Percentiles rank a stretch among this genome's conserved stretches.
Conservation (phyloP, 2,888 invertebrate genomes). For the Mimumesa dahlbomi region DNA sequence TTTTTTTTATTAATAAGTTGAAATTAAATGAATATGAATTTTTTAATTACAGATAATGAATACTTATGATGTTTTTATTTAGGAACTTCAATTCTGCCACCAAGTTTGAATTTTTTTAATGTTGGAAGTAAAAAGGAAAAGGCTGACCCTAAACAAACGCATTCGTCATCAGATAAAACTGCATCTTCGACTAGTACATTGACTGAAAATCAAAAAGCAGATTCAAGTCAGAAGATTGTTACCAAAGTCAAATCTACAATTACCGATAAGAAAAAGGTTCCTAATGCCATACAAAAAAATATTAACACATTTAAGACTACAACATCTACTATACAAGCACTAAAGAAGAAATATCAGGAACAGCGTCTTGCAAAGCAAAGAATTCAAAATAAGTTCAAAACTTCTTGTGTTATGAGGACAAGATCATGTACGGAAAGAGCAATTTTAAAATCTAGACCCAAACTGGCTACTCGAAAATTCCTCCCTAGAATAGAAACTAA, state of each 20-base stretch:
- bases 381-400: conserved; percentile 74
- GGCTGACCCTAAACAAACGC: conserved; percentile 54
- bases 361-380: conserved; percentile 83
- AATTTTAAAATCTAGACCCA: conserved; percentile 77
- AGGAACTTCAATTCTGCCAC: conserved; percentile 87
- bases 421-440: conserved; percentile 78
- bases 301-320: conserved; percentile 72
- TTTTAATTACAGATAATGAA: conserved; percentile 4
- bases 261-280: conserved; percentile 68
- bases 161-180: conserved; percentile 42
- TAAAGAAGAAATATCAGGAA: conserved; percentile 84
- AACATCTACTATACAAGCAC: conserved; percentile 81
- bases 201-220: conserved; percentile 51
- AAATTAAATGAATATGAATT: conserved; percentile 80
- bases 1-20: too few species aligned
- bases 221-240: conserved; percentile 63
- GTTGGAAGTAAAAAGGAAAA: conserved; percentile 72
- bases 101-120: conserved; percentile 87
- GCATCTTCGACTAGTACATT: conserved; percentile 38
- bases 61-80: conserved; percentile 20
- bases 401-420: conserved; percentile 80
- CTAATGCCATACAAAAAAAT: conserved; percentile 64
- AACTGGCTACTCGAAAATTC: conserved; percentile 67
- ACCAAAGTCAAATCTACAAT: conserved; percentile 76
- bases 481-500: conserved; percentile 64